Percentiles rank a stretch among this genome's conserved stretches.
Conservation (phyloP, 2,797 vertebrate genomes). For the Prunella strophiata region DNA sequence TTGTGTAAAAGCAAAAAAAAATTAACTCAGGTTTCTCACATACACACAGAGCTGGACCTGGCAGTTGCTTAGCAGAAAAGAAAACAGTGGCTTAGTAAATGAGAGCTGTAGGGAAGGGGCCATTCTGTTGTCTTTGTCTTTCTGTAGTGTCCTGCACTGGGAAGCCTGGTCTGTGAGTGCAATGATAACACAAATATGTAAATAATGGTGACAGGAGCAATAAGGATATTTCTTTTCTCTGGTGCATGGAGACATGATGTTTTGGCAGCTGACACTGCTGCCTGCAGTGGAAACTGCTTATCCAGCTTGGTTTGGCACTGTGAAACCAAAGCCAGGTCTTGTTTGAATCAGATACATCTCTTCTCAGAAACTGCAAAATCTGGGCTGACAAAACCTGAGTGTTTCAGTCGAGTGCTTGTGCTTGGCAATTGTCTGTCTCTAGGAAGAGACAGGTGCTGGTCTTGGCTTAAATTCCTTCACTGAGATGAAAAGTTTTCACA, state of each 20-base stretch:
- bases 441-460: neutral
- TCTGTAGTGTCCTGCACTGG: neutral
- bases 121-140: neutral
- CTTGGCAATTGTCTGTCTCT: neutral
- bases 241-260: neutral
- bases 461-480: neutral
- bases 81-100: neutral
- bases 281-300: neutral
- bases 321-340: neutral
- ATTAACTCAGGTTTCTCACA: neutral
- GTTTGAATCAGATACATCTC: neutral
- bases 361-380: neutral
- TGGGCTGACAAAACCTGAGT: neutral
- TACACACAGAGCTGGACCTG: neutral
- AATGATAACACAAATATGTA: neutral
- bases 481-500: neutral
- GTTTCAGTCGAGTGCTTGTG: accelerated
- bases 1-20: neutral
- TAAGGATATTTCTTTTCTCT: neutral
- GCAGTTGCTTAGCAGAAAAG: neutral
- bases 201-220: slow-evolving; percentile 4
- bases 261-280: neutral
- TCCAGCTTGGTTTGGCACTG: neutral
- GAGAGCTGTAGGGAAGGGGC: neutral
- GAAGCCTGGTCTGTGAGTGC: neutral